A percentile compares a stretch with the other conserved stretches of the same genome.
These are phyloP conservation scores for Theristicus caerulescens DNA, from an alignment of 2,113 vertebrate species.

Conservation along the genomic window DNA sequence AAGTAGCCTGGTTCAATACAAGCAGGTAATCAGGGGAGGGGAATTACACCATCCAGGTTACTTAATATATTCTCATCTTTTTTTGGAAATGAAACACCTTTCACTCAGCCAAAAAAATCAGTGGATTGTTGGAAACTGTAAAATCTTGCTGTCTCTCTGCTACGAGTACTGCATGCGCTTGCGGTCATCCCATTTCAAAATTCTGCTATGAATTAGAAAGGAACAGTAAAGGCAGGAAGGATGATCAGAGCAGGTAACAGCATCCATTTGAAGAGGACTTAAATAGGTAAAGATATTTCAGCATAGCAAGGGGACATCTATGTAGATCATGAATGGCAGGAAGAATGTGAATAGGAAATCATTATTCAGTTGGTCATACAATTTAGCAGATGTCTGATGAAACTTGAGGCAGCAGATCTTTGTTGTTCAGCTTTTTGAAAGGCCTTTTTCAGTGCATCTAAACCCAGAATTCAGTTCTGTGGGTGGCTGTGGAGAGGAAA, in stretches of 20 bases:
- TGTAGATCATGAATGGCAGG: background rate
- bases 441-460: background rate
- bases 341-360: background rate
- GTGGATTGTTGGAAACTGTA: background rate
- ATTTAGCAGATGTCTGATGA: background rate
- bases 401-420: background rate
- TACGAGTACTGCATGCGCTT: background rate
- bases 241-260: background rate
- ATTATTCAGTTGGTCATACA: background rate
- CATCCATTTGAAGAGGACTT: background rate
- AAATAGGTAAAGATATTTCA: background rate
- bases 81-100: background rate
- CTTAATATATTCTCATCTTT: background rate
- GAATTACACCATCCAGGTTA: background rate
- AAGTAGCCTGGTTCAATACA: background rate
- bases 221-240: background rate
- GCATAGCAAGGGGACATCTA: background rate
- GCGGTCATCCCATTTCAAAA: background rate
- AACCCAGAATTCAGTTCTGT: background rate
- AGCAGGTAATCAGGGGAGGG: background rate
- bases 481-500: background rate
- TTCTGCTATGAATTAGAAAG: background rate
- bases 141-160: background rate
- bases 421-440: background rate
- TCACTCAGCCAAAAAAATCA: background rate